Evolutionary conservation across 2,797 vertebrate species (phyloP), one percentile per base, ranked within the genome.

Genomic region (Sternotherus odoratus): DNA sequence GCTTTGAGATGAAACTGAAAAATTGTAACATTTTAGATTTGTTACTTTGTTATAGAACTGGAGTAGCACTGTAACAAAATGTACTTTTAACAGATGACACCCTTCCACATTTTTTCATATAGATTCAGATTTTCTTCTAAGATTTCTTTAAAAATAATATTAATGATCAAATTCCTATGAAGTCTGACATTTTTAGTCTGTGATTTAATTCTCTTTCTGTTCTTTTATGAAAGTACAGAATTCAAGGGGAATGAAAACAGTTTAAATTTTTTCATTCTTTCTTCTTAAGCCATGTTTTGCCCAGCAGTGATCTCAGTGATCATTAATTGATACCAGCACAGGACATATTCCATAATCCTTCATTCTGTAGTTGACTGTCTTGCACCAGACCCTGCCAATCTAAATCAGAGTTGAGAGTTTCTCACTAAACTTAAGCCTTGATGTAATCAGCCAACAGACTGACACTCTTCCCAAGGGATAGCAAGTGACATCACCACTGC

Each of bases 21-120:
- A 96, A 86, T 91, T 88, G 53, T 13, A 82, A 33, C 79, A 74
- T 75, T 93, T 94, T 87, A 83, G 88, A 53, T 82, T 94, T 87
- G 33, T 83, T 82, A 28, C 12, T 94, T 93, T 96, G 92, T 89
- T 85, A 91, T 51, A 54, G 66, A 93, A 91, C 16, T 51, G 28
- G 80, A 85, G 63, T n/a, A 85, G 50, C 82, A 87, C 87, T 60
- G 87, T 53, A 92, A 79, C 33, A 63, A 87, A 43, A 85, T 79
- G 66, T n/a, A 92, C 93, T 95, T 72, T 86, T 54, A 94, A 72
- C 56, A 95, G 30, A 78, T 86, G 2, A 75, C 89, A 80, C 12
- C 28, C 4, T 79, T 85, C 51, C n/a, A 87, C 4, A 51, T 36
- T 88, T 95, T 90, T 85, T 87, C 82, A 0, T 0, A 39, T 77